Base-by-base conservation (phyloP, 1,140 invertebrate species). In the Drosophila suzukii region DNA sequence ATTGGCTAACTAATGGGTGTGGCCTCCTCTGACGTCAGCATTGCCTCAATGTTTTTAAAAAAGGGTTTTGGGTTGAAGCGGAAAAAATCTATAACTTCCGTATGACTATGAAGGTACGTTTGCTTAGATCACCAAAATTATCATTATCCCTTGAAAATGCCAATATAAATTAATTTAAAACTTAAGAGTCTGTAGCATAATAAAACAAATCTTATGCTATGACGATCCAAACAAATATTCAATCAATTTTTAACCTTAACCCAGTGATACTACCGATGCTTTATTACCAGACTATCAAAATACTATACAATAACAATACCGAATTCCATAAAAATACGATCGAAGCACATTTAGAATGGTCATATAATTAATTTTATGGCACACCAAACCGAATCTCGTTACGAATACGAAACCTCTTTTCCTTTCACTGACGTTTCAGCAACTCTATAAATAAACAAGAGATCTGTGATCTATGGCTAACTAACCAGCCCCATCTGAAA, bases 311-410 rank as follows among this genome's bases (percentile, higher is more conserved):
- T 66, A 66, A 34, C 49, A 53, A 70, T 68, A 46, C 17, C 6
- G 11, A 49, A 44, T 13, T 65, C 10, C 36, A 49, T 30, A 62
- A 46, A 55, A 57, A 50, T 12, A 6, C 53, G 20, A 49, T 41
- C 65, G 30, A 41, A 57, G 44, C 44, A 32, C 36, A 51, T 57
- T 71, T 71, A 71, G 65, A 71, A 71, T 71, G 65, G 66, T 58
- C 20, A 58, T 71, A 71, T 71, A 71, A 71, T 58, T 71, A 71
- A 71, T 58, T 71, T 71, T 71, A 71, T 71, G 65, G 53, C 68
- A 30, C 67, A 27, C 57, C 49, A 12, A 59, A 49, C 32, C 57
- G 44, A 49, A 59, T 47, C 57, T 39, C 43, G 61, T 58, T 41
- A 57, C 43, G 67, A 67, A 55, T 63, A 27, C 39, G 7, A 34